Conservation (phyloP, 2,888 invertebrate species). For the Nesidiocoris tenuis region DNA sequence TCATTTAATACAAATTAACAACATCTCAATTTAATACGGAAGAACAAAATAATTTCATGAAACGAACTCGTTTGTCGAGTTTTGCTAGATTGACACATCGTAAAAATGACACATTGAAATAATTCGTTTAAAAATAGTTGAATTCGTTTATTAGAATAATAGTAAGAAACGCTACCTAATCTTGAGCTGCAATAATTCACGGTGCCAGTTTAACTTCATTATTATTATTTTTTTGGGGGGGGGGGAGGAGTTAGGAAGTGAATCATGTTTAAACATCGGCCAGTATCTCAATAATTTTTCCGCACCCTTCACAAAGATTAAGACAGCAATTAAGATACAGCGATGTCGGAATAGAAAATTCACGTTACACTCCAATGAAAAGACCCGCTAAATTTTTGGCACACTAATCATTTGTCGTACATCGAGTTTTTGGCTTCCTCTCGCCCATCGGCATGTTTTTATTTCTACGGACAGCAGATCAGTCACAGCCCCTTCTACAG, state of each 20-base stretch:
- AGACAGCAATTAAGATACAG: background rate
- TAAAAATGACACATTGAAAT: background rate
- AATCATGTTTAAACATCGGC: no score
- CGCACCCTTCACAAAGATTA: no score
- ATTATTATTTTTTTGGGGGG: no score
- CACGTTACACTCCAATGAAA: background rate
- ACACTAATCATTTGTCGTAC: background rate
- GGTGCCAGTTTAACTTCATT: background rate
- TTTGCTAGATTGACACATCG: background rate
- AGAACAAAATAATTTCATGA: background rate
- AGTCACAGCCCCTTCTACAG: constrained; percentile 30
- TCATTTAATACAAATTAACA: constrained; percentile 26
- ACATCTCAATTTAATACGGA: background rate
- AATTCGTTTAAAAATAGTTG: background rate
- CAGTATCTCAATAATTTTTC: no score
- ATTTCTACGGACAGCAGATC: constrained; percentile 12
- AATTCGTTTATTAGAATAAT: background rate
- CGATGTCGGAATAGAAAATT: background rate
- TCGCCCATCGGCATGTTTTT: background rate
- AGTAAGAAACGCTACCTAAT: background rate
- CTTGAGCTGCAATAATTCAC: background rate
- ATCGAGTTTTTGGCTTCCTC: background rate
- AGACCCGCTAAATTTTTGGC: background rate
- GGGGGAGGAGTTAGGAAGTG: background rate
- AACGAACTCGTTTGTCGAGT: background rate